phyloP scores from a whole-genome alignment of 23 tunicate genomes.

The Trididemnum nubilum region DNA sequence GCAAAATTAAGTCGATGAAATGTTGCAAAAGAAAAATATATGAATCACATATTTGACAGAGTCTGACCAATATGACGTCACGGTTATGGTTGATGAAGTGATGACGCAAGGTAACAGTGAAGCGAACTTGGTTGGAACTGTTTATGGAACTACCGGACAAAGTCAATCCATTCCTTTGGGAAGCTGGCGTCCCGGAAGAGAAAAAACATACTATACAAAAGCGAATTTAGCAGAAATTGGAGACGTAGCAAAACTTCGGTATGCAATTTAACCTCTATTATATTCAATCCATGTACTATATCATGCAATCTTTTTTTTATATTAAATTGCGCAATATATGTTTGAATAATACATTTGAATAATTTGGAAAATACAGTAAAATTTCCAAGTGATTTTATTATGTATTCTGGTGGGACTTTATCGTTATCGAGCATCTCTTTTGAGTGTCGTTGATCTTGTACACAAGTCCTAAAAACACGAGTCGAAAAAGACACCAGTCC shows the following conservation, averaged over 20 bases:
- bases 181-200: slow-evolving; percentile 73
- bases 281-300: not conserved
- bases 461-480: too few relatives aligned
- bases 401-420: too few relatives aligned
- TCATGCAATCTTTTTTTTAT: not conserved
- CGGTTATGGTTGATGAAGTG: slow-evolving; percentile 72
- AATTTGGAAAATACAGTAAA: too few relatives aligned
- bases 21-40: too few relatives aligned
- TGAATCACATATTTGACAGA: too few relatives aligned
- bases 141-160: slow-evolving; percentile 48
- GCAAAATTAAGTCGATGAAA: too few relatives aligned
- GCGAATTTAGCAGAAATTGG: slow-evolving; percentile 54
- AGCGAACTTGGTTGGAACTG: slow-evolving; percentile 42
- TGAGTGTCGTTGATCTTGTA: too few relatives aligned
- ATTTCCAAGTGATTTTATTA: too few relatives aligned
- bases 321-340: not conserved
- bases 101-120: slow-evolving; percentile 58
- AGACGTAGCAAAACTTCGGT: slow-evolving; percentile 70
- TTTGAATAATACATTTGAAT: too few relatives aligned
- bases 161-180: slow-evolving; percentile 42
- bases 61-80: slow-evolving; percentile 29
- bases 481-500: too few relatives aligned
- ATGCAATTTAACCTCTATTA: not conserved
- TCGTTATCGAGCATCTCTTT: too few relatives aligned
- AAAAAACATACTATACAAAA: slow-evolving; percentile 36